Evolutionary conservation across 2,113 vertebrate genomes (phyloP).

Genomic region (Sebastes schlegelii): DNA sequence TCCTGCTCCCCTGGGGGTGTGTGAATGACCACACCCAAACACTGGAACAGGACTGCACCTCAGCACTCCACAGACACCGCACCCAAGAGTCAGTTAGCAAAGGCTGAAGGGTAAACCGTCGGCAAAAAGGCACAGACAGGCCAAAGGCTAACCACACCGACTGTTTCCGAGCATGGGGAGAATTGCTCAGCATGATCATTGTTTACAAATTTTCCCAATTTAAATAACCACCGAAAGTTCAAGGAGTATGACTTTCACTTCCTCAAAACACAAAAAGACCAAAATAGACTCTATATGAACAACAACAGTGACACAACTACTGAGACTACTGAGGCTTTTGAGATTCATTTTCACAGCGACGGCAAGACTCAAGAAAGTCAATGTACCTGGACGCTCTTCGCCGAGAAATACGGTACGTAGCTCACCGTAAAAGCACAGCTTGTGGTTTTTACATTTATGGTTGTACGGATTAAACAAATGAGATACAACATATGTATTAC

Average conservation of each 20-base stretch:
- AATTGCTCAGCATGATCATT: conserved; percentile 5
- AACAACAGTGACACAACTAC: background rate
- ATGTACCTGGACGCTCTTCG: background rate
- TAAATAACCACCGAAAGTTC: conserved; percentile 16
- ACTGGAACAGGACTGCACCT: conserved; percentile 66
- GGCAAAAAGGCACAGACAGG: background rate
- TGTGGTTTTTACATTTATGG: background rate
- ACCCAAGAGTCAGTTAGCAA: conserved; percentile 45
- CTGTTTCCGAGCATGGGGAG: background rate
- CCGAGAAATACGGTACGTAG: background rate
- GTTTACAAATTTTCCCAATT: conserved; percentile 37
- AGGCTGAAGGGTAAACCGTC: conserved; percentile 32
- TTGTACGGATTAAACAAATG: background rate
- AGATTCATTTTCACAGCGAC: conserved; percentile 1
- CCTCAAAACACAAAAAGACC: conserved; percentile 1
- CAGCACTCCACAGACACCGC: conserved; percentile 48
- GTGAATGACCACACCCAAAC: conserved; percentile 70
- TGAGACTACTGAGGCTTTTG: background rate
- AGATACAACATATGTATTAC: background rate
- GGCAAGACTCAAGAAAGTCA: background rate
- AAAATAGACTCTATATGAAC: conserved; percentile 9
- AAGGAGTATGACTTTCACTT: conserved; percentile 27
- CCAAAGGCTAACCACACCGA: conserved; percentile 32
- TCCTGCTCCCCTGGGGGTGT: conserved; percentile 59
- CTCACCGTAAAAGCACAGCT: background rate